Base-by-base conservation (phyloP, 2,888 invertebrate genomes). In the Hydroisotoma schaefferi region DNA sequence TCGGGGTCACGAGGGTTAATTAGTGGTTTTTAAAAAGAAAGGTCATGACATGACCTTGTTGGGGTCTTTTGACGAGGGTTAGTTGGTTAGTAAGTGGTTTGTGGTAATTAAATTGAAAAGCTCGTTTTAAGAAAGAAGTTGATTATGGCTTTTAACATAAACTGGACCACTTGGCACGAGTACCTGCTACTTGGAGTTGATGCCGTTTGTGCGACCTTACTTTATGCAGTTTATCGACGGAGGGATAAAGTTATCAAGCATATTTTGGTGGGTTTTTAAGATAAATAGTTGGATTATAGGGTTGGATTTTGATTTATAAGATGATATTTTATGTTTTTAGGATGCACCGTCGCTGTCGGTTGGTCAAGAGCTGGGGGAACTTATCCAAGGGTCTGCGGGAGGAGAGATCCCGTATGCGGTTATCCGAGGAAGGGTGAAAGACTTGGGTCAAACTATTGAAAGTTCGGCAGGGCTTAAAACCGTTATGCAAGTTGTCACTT, bases 401-500 rank as follows among this genome's bases (percentile, higher is more conserved):
- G 57, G 57, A 27, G 43, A 52, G 18, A 33, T 64, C 12, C 69
- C 67, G 1, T 72, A 66, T 28, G 64, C 52, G 15, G 66, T 65
- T 2, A 37, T 72, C 8, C 49, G 65, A 8, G 71, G 71, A 15
- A 52, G 62, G 26, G 71, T 70, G 1, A 59, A 63, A 33, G 66
- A 63, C 8, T 40, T 67, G 22, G 38, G 57, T n/a, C 65, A 60
- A 47, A 53, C 61, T 0, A 66, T 72, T 22, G 61, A 63, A 46
- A 70, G 68, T 48, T 49, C 62, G 2, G 57, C 61, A 12, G 71
- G 70, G 1, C 62, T 69, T 5, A 61, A 66, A 55, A 67, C 70
- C 1, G 71, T 71, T 1, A 55, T 71, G 15, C 69, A 71, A 67
- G 56, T 68, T 2, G 62, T 70, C 40, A 67, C 69, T 12, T 26